Percentiles rank a stretch among this genome's conserved stretches.
phyloP scores from a whole-genome alignment of 2,888 invertebrate species.

The Philopedon plagiatum region DNA sequence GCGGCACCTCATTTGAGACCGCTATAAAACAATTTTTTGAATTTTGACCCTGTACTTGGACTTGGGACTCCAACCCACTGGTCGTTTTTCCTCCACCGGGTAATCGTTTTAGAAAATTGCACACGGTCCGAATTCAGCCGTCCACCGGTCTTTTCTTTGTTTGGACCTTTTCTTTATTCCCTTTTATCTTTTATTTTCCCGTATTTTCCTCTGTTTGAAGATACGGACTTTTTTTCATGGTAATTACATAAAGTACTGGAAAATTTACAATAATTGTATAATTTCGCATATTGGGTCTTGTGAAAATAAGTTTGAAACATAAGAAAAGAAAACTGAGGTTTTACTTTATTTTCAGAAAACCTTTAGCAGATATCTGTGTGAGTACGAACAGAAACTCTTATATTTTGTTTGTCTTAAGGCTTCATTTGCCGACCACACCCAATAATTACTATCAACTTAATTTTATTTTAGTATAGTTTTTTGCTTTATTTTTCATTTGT shows the following conservation, averaged over 20 bases:
- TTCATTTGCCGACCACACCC: too few species aligned
- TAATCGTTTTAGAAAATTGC: conserved; percentile 50
- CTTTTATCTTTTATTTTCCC: conserved; percentile 22
- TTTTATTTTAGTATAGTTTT: too few species aligned
- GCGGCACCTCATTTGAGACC: too few species aligned
- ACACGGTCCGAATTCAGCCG: conserved; percentile 41
- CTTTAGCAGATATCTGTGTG: too few species aligned
- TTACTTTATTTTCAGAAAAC: too few species aligned
- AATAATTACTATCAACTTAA: too few species aligned
- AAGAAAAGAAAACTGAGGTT: too few species aligned
- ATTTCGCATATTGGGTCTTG: background rate
- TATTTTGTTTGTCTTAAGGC: too few species aligned
- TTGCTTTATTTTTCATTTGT: too few species aligned
- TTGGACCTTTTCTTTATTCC: conserved; percentile 31
- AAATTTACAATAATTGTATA: background rate
- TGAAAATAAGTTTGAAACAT: too few species aligned
- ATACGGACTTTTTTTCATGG: conserved; percentile 2
- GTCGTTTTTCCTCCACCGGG: conserved; percentile 36
- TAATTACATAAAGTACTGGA: conserved; percentile 14
- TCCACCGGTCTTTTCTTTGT: conserved; percentile 36
- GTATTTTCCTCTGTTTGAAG: conserved; percentile 16
- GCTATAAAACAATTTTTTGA: background rate
- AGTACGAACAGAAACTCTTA: too few species aligned
- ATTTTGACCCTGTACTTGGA: background rate
- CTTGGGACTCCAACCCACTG: conserved; percentile 7